Evolutionary conservation across 2,888 invertebrate species (phyloP).

Genomic region (Carabus problematicus): DNA sequence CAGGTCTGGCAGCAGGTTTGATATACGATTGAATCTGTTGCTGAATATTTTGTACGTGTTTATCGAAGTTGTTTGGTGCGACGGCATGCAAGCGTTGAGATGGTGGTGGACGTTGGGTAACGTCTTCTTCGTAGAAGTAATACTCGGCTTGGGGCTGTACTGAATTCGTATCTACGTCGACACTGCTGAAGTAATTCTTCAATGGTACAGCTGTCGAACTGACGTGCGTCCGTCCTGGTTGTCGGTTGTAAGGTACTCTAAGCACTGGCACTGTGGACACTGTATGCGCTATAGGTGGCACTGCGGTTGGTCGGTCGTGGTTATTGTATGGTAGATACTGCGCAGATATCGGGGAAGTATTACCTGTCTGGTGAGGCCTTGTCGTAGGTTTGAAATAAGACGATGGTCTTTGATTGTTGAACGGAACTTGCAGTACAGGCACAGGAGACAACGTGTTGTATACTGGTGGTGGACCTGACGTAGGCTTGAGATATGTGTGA

Average conservation of each 20-base stretch:
- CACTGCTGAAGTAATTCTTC: constrained; percentile 66
- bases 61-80: constrained; percentile 62
- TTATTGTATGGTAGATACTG: constrained; percentile 32
- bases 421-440: constrained; percentile 3
- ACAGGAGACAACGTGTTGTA: background rate
- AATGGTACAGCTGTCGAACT: constrained; percentile 70
- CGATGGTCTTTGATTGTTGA: background rate
- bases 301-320: constrained; percentile 48
- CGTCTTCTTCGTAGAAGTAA: constrained; percentile 71
- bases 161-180: constrained; percentile 64
- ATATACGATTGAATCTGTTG: constrained; percentile 69
- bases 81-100: constrained; percentile 49
- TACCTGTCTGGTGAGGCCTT: constrained; percentile 5
- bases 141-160: constrained; percentile 67
- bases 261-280: constrained; percentile 27
- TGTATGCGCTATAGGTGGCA: constrained; percentile 26
- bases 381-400: constrained; percentile 3
- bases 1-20: constrained; percentile 66
- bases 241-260: constrained; percentile 27
- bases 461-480: constrained; percentile 10
- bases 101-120: constrained; percentile 43
- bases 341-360: constrained; percentile 29
- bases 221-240: constrained; percentile 52
- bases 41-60: constrained; percentile 71
- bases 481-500: constrained; percentile 36